Percentiles rank a stretch among this genome's conserved stretches.
Conservation (phyloP, 2,113 vertebrate species). For the Dicaeum eximium region DNA sequence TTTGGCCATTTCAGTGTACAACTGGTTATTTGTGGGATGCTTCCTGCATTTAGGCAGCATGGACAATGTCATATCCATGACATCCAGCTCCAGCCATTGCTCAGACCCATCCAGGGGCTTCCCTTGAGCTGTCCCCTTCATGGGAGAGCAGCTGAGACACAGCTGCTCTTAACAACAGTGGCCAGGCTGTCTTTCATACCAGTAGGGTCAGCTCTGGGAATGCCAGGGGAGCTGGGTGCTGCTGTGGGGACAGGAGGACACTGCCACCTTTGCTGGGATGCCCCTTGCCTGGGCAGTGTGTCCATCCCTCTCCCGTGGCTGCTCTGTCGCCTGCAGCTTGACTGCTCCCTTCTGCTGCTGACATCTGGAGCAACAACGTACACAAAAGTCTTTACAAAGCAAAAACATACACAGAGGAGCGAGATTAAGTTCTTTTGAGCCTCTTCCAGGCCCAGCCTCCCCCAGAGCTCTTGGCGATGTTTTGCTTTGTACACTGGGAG, state of each 20-base stretch:
- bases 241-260: not conserved
- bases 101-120: not conserved
- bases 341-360: not conserved
- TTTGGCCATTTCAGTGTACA: not conserved
- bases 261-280: accelerated
- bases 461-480: not conserved
- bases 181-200: not conserved
- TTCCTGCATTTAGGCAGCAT: not conserved
- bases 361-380: conserved; percentile 9
- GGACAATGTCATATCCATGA: not conserved
- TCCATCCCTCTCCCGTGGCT: accelerated
- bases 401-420: not conserved
- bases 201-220: not conserved
- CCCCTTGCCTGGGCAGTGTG: not conserved
- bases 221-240: accelerated
- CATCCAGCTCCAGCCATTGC: not conserved
- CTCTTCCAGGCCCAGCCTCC: conserved; percentile 9
- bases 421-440: conserved; percentile 41
- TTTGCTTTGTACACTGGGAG: not conserved
- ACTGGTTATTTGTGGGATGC: accelerated
- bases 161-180: not conserved
- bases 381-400: not conserved
- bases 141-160: not conserved
- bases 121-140: not conserved
- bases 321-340: not conserved